phyloP scores from a whole-genome alignment of 2,113 vertebrate species.

The Hypomesus transpacificus region DNA sequence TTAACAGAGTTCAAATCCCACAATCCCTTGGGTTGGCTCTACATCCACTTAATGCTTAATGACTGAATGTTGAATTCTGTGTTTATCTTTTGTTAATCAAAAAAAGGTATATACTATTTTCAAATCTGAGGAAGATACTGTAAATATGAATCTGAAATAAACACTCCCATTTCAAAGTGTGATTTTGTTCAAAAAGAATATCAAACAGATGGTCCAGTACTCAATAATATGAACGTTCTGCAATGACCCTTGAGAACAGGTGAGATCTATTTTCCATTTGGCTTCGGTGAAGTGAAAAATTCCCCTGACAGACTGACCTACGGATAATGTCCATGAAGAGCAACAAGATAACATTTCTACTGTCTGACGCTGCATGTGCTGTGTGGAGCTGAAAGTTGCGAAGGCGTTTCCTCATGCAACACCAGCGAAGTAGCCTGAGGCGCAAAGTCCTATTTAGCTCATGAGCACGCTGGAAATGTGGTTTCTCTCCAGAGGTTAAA shows the following conservation, averaged over 20 bases:
- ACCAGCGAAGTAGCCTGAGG: too few relatives aligned
- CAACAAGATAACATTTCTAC: not conserved
- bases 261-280: conserved; percentile 4
- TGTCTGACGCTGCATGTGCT: not conserved
- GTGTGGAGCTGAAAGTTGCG: not conserved
- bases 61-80: not conserved
- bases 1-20: too few relatives aligned
- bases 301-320: not conserved
- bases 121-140: too few relatives aligned
- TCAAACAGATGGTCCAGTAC: too few relatives aligned
- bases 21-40: too few relatives aligned
- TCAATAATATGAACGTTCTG: too few relatives aligned
- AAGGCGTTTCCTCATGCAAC: too few relatives aligned
- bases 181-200: too few relatives aligned
- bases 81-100: not conserved
- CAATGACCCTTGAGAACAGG: not conserved
- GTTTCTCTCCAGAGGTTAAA: not conserved
- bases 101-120: too few relatives aligned
- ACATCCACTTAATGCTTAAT: not conserved
- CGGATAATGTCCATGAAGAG: not conserved
- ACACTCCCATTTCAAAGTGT: too few relatives aligned
- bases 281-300: conserved; percentile 2
- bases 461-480: not conserved
- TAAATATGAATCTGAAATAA: too few relatives aligned
- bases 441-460: not conserved